phyloP scores from a whole-genome alignment of 2,797 vertebrate genomes.

The Gambusia yucatana region DNA sequence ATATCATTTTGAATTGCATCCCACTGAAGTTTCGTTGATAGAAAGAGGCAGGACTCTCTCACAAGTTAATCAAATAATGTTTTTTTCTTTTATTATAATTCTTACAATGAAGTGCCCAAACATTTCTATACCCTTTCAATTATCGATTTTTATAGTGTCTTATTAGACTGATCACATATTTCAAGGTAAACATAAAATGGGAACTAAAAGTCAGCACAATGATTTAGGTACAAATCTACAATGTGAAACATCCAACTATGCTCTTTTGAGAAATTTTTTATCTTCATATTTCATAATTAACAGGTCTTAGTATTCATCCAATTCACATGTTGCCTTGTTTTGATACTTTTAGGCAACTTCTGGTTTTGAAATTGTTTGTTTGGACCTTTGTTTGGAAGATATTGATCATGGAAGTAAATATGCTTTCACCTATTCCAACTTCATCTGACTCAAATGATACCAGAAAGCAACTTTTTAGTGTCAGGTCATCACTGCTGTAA shows the following conservation, averaged over 20 bases:
- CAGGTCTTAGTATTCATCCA: not conserved
- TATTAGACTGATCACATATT: not conserved
- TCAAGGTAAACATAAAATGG: not conserved
- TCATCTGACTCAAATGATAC: not conserved
- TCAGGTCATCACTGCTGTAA: not conserved
- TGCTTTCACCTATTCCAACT: not conserved
- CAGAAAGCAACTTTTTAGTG: not conserved
- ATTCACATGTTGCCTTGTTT: not conserved
- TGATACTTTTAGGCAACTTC: no score
- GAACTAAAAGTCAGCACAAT: not conserved
- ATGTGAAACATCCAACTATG: not conserved
- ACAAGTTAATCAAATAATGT: not conserved
- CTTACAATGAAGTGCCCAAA: not conserved
- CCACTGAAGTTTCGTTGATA: not conserved
- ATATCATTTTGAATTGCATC: not conserved
- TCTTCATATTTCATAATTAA: not conserved
- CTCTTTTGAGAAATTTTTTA: not conserved
- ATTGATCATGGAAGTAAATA: not conserved
- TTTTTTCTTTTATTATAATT: not conserved
- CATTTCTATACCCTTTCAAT: not conserved
- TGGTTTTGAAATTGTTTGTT: not conserved
- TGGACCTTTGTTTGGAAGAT: not conserved
- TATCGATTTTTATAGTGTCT: not conserved
- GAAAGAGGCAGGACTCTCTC: not conserved
- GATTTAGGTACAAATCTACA: not conserved